These are phyloP conservation scores for Aporophyla lueneburgensis DNA, from an alignment of 2,888 invertebrate genomes.

Conservation along the genomic window DNA sequence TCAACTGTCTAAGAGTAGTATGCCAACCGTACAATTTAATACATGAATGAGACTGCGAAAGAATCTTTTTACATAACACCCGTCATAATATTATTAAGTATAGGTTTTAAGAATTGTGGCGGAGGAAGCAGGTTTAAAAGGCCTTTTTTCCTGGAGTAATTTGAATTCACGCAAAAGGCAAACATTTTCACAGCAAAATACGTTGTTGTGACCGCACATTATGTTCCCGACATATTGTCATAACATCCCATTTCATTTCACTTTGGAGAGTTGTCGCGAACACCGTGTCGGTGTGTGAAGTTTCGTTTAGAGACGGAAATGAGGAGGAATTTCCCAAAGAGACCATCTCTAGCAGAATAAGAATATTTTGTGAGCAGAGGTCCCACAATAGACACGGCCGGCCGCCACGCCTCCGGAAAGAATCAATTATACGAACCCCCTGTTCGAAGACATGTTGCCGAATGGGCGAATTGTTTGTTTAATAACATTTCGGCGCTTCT, in stretches of 20 bases:
- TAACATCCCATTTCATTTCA: slow-evolving; percentile 88
- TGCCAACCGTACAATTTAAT: slow-evolving; percentile 25
- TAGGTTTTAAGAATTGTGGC: slow-evolving; percentile 18
- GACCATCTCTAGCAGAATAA: slow-evolving; percentile 80
- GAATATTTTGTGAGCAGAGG: slow-evolving; percentile 84
- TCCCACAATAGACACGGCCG: slow-evolving; percentile 81
- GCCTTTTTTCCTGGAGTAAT: slow-evolving; percentile 68
- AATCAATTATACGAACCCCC: slow-evolving; percentile 89
- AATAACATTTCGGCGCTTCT: slow-evolving; percentile 88
- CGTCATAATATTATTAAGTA: slow-evolving; percentile 3
- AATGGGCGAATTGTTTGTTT: slow-evolving; percentile 91
- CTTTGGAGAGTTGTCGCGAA: slow-evolving; percentile 83
- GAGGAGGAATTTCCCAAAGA: slow-evolving; percentile 86
- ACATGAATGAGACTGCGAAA: slow-evolving; percentile 6
- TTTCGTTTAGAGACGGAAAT: slow-evolving; percentile 88
- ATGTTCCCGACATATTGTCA: slow-evolving; percentile 85
- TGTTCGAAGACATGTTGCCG: slow-evolving; percentile 84
- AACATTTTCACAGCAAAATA: slow-evolving; percentile 75
- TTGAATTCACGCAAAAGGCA: slow-evolving; percentile 70
- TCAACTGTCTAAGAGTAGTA: background rate
- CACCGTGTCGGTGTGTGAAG: slow-evolving; percentile 84
- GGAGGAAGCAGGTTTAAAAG: slow-evolving; percentile 57
- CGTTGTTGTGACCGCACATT: slow-evolving; percentile 76
- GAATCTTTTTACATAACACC: background rate
- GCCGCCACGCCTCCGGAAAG: slow-evolving; percentile 88